Percentiles rank a stretch among this genome's conserved stretches.
Conservation (phyloP, 2,888 invertebrate genomes). For the Tubiluchus corallicola region DNA sequence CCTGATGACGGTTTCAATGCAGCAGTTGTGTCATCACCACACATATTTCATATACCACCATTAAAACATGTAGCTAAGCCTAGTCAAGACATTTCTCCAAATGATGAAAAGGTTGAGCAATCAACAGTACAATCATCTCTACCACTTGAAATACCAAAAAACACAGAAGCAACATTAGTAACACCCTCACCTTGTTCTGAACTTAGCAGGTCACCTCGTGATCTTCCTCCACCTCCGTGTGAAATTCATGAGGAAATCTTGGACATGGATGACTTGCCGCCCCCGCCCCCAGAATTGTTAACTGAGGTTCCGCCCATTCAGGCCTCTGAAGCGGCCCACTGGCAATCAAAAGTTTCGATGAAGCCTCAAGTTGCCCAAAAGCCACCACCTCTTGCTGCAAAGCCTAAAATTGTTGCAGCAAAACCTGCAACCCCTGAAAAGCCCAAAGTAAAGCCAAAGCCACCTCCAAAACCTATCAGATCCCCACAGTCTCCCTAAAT, state of each 20-base stretch:
- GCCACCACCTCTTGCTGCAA: slow-evolving; percentile 1
- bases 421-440: neutral
- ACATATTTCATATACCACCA: too few relatives aligned
- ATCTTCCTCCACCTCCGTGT: neutral
- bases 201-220: too few relatives aligned
- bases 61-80: slow-evolving; percentile 9
- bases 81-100: slow-evolving; percentile 8
- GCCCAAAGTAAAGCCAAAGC: neutral
- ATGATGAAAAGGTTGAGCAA: neutral
- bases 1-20: slow-evolving; percentile 38
- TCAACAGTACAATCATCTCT: too few relatives aligned
- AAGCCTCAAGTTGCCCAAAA: neutral
- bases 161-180: slow-evolving; percentile 8
- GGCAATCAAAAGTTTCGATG: neutral
- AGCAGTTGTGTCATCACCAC: neutral
- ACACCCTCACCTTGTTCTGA: slow-evolving; percentile 4
- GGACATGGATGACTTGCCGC: slow-evolving; percentile 24
- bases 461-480: neutral
- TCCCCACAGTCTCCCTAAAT: neutral
- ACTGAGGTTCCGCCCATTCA: slow-evolving; percentile 7
- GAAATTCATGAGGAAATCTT: slow-evolving; percentile 11
- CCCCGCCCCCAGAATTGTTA: slow-evolving; percentile 23
- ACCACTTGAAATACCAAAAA: neutral
- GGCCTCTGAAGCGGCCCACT: neutral
- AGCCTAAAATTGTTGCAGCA: too few relatives aligned